Base-by-base conservation (phyloP, 1,140 invertebrate genomes). In the Drosophila prosaltans region DNA sequence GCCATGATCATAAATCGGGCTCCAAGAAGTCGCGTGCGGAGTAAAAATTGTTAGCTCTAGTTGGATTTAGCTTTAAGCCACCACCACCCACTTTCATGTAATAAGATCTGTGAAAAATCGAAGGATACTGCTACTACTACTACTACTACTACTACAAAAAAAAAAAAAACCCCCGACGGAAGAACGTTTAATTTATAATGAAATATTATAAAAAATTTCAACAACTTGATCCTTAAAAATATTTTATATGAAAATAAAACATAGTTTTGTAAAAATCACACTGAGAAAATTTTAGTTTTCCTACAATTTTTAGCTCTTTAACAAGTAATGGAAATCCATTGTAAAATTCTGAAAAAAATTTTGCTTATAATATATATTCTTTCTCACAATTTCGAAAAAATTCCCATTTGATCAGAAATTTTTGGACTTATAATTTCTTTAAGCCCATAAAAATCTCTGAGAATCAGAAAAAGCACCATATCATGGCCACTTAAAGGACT, bases 1-100 rank as follows among this genome's bases (percentile, higher is more conserved):
- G 83, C 16, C 55, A 77, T 63, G 81, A 91, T 59, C 77, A 91
- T 73, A 76, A 76, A 11, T 68, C 78, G 30, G 59, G 81, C 32
- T 43, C 57, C 40, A 91, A 91, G 67, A 89, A 89, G 63, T 24
- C 72, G 43, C 77, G 81, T 26, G 30, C 55, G 51, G 74, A 88
- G 28, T 88, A 88, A 60, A 26, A 24, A 10, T 48, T 36, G 9
- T 3, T 39, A 30, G 26, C 36, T 28, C 26, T 58, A 62, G 36
- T 73, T 73, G 65, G 67, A 72, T 48, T 65, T 21, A 41, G 32
- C 9, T 62, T 61, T 3, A 61, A 24, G 51, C 51, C 73, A 74
- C 45, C 8, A 51, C 45, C 8, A 51, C 45, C 45, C 45, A 26
- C 45, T 64, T 16, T 43, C 26, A 30, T 43, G 16, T 74, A 55